phyloP scores from a whole-genome alignment of 2,113 vertebrate genomes.

The Aegotheles bennettii region DNA sequence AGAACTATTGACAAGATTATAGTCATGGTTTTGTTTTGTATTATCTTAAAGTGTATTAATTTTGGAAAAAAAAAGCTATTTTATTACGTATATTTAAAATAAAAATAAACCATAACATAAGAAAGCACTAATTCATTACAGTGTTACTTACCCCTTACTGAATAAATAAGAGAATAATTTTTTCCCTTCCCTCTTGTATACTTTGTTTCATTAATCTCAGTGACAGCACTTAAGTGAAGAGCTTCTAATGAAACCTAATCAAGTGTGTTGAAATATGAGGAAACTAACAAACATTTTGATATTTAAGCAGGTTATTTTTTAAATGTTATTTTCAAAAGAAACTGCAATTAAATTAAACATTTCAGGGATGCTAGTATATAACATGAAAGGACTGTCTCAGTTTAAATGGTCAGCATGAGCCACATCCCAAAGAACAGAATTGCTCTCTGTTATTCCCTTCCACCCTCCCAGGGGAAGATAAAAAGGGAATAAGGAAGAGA shows the following conservation, averaged over 20 bases:
- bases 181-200: not conserved
- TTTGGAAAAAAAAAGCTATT: not conserved
- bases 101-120: not conserved
- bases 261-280: not conserved
- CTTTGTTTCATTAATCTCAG: not conserved
- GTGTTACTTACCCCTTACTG: not conserved
- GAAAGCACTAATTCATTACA: not conserved
- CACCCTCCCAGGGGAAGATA: too few relatives aligned
- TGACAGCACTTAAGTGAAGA: not conserved
- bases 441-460: too few relatives aligned
- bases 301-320: not conserved
- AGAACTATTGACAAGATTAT: not conserved
- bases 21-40: not conserved
- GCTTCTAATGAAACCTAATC: not conserved
- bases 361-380: not conserved
- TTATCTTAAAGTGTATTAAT: not conserved
- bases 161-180: not conserved
- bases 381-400: not conserved
- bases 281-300: not conserved
- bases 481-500: too few relatives aligned
- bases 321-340: not conserved
- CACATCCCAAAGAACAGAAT: too few relatives aligned
- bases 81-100: not conserved
- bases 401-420: too few relatives aligned
- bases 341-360: not conserved